Evolutionary conservation across 35 echinoderm and acorn worm species (phyloP).

Genomic region (Heliocidaris tuberculata): DNA sequence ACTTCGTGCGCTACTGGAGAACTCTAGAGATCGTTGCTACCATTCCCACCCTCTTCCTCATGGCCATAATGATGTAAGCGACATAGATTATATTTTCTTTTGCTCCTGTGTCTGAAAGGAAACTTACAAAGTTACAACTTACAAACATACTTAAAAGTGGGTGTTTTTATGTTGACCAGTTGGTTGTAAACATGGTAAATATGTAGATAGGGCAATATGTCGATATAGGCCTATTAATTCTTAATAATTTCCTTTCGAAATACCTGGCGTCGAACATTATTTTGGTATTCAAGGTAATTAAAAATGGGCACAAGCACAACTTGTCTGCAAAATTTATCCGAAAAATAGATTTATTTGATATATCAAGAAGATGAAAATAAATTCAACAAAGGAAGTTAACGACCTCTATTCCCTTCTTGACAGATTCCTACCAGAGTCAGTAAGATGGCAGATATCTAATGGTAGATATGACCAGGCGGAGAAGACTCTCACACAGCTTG

Average conservation of each 20-base stretch:
- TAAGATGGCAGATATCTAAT: slow-evolving; percentile 70
- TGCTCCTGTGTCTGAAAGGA: background rate
- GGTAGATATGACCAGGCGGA: slow-evolving; percentile 62
- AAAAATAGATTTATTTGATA: background rate
- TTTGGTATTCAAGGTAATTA: no score
- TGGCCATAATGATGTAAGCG: slow-evolving; percentile 1
- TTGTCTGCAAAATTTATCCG: no score
- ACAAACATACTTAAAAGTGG: no score
- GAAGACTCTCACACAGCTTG: slow-evolving; percentile 51
- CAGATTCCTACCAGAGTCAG: slow-evolving; percentile 81
- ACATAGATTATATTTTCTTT: background rate
- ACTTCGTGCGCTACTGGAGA: slow-evolving; percentile 60
- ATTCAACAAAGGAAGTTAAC: background rate
- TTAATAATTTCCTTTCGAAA: background rate
- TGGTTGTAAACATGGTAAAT: no score
- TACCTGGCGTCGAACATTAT: background rate
- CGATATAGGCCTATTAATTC: no score
- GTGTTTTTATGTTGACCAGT: no score
- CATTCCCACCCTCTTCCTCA: background rate
- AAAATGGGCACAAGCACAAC: no score
- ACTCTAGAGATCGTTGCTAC: slow-evolving; percentile 50
- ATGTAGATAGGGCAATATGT: no score
- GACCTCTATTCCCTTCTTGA: background rate
- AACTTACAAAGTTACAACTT: no score
- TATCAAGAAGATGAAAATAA: background rate